These are phyloP conservation scores for Macaria notata DNA, from an alignment of 2,888 invertebrate species.

Conservation along the genomic window DNA sequence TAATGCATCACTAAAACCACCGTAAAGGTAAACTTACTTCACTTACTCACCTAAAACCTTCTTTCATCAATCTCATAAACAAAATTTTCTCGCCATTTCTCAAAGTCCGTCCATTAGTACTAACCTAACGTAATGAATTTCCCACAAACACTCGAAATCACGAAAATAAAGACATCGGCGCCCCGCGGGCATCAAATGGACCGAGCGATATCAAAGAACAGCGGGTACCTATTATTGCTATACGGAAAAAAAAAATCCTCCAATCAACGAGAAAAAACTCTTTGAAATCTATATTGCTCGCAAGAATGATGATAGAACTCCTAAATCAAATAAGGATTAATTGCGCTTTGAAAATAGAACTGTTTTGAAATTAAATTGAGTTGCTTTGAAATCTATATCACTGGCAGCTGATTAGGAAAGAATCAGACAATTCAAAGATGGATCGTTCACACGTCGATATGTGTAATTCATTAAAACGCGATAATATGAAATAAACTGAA, in stretches of 20 bases:
- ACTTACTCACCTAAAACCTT: too few relatives aligned
- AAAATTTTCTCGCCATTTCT: neutral
- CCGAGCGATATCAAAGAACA: slow-evolving; percentile 59
- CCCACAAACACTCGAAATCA: slow-evolving; percentile 46
- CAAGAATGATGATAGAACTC: slow-evolving; percentile 6
- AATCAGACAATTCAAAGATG: too few relatives aligned
- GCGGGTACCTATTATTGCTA: slow-evolving; percentile 59
- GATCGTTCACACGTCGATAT: too few relatives aligned
- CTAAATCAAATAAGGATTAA: slow-evolving; percentile 1
- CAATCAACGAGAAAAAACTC: slow-evolving; percentile 42
- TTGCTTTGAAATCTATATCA: neutral
- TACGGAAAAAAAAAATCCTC: slow-evolving; percentile 43
- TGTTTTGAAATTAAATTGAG: slow-evolving; percentile 1
- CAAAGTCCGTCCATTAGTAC: slow-evolving; percentile 23
- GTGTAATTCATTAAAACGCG: too few relatives aligned
- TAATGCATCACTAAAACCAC: too few relatives aligned
- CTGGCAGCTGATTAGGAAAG: neutral
- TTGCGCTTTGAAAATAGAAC: slow-evolving; percentile 17
- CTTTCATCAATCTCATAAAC: too few relatives aligned
- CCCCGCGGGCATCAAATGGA: slow-evolving; percentile 59
- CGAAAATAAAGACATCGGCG: slow-evolving; percentile 58
- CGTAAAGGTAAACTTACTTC: too few relatives aligned
- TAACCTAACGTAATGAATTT: slow-evolving; percentile 37
- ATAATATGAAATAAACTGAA: neutral
- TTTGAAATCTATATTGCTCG: slow-evolving; percentile 47